Percentiles rank a stretch among this genome's conserved stretches.
Conservation (phyloP, 2,113 vertebrate genomes). For the Triplophysa rosa region DNA sequence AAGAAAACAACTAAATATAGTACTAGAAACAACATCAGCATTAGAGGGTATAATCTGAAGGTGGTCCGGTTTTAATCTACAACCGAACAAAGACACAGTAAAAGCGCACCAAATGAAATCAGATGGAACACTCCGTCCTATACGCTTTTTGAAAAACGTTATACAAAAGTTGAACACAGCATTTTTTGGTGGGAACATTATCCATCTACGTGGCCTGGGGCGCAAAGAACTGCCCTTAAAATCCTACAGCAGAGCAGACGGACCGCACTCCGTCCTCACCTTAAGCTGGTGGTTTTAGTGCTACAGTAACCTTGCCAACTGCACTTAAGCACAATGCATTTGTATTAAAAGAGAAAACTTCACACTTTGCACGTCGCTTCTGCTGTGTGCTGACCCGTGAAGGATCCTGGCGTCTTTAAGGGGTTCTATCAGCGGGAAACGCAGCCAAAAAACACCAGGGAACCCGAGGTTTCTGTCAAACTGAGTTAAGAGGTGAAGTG, state of each 20-base stretch:
- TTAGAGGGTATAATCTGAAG: not conserved
- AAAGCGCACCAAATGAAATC: not conserved
- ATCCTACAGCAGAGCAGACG: not conserved
- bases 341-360: not conserved
- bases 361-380: not conserved
- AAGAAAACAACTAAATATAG: too few species aligned
- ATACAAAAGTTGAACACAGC: not conserved
- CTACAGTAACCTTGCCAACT: conserved; percentile 33
- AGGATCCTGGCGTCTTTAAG: conserved; percentile 10
- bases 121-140: not conserved
- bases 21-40: too few species aligned
- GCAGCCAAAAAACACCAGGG: conserved; percentile 14
- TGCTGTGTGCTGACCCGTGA: conserved; percentile 21
- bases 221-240: not conserved
- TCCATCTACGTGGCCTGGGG: not conserved
- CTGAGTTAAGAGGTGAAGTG: not conserved
- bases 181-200: not conserved
- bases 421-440: conserved; percentile 18
- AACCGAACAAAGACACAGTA: too few species aligned
- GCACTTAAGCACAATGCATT: conserved; percentile 33
- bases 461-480: conserved; percentile 16
- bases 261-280: not conserved
- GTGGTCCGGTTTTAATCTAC: too few species aligned
- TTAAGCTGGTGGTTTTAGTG: not conserved
- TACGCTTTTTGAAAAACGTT: not conserved